phyloP scores from a whole-genome alignment of 2,888 invertebrate species.

The Holacanthella duospinosa region DNA sequence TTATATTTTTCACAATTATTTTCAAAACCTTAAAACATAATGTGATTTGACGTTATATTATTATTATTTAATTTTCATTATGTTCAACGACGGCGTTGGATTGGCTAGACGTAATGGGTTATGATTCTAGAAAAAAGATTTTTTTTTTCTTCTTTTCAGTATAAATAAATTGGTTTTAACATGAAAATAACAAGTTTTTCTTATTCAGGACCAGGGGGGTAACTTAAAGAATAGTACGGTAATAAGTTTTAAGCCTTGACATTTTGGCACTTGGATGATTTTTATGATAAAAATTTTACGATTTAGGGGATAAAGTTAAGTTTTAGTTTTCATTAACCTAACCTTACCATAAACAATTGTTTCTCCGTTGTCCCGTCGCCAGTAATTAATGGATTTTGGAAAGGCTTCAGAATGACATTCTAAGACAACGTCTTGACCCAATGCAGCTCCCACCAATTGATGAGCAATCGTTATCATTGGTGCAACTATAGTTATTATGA shows the following conservation, averaged over 20 bases:
- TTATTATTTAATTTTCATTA: too few relatives aligned
- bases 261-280: constrained; percentile 32
- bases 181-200: too few relatives aligned
- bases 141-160: too few relatives aligned
- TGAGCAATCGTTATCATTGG: constrained; percentile 75
- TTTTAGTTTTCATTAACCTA: neutral
- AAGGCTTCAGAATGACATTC: constrained; percentile 76
- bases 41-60: too few relatives aligned
- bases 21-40: too few relatives aligned
- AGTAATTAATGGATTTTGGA: constrained; percentile 77
- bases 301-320: neutral
- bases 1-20: too few relatives aligned
- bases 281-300: constrained; percentile 16
- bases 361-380: constrained; percentile 64
- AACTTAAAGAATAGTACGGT: too few relatives aligned
- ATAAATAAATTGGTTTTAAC: too few relatives aligned
- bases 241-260: constrained; percentile 20
- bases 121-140: too few relatives aligned
- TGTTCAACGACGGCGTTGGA: too few relatives aligned
- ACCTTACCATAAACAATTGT: constrained; percentile 58
- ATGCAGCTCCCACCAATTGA: constrained; percentile 67
- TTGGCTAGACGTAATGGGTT: too few relatives aligned
- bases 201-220: too few relatives aligned
- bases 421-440: constrained; percentile 61
- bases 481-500: constrained; percentile 53